These are phyloP conservation scores for Pyrrhosoma nymphula DNA, from an alignment of 2,888 invertebrate genomes.

Conservation along the genomic window DNA sequence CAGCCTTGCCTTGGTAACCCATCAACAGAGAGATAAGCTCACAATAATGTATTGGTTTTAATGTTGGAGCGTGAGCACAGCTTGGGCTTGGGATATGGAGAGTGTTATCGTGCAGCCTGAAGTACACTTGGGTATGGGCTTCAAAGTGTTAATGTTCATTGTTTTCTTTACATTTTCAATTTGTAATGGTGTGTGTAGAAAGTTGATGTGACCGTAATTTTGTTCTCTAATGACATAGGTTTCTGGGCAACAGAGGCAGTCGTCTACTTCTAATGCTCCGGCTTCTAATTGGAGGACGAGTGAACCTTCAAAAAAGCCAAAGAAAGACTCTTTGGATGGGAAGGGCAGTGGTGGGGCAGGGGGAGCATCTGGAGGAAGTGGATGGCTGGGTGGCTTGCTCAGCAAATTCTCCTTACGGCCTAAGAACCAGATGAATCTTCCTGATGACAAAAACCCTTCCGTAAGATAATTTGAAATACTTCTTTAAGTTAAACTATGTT, in stretches of 20 bases:
- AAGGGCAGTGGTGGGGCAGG: constrained; percentile 73
- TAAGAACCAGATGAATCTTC: constrained; percentile 97
- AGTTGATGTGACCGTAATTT: background rate
- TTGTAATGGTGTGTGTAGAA: background rate
- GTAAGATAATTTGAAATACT: constrained; percentile 80
- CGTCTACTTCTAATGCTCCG: constrained; percentile 32
- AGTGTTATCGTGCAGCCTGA: background rate
- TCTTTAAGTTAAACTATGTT: background rate
- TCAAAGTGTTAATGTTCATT: background rate
- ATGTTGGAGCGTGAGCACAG: too few relatives aligned
- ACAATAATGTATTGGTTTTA: too few relatives aligned
- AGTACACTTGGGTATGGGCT: background rate
- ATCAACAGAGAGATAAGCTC: too few relatives aligned
- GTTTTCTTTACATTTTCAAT: background rate
- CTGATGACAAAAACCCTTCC: constrained; percentile 95
- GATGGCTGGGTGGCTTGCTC: constrained; percentile 94
- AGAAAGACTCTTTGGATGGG: constrained; percentile 76
- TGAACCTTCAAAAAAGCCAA: constrained; percentile 73
- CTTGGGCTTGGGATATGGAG: background rate
- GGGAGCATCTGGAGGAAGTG: constrained; percentile 72
- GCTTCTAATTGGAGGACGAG: constrained; percentile 41
- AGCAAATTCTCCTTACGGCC: constrained; percentile 90
- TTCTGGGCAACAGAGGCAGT: constrained; percentile 43
- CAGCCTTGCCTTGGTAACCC: too few relatives aligned
- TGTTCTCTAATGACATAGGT: background rate